Base-by-base conservation (phyloP, 2,797 vertebrate genomes). In the Garrulus glandarius region DNA sequence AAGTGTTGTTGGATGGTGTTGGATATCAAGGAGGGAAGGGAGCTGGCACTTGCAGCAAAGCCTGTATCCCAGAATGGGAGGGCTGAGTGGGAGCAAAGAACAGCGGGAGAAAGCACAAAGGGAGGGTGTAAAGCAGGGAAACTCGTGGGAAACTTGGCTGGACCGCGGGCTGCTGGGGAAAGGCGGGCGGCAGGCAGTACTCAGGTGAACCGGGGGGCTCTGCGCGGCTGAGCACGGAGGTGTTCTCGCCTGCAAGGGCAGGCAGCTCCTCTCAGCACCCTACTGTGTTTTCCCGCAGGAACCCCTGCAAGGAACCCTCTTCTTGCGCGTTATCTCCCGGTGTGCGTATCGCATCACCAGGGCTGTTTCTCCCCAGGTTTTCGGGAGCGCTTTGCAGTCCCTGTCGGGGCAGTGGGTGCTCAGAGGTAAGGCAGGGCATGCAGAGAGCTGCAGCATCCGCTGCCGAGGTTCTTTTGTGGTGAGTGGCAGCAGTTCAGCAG, bases 1-100 rank as follows among this genome's bases (percentile, higher is more conserved):
- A 92, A 79, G 56, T 85, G 93, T 94, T 96, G 78, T 87, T 87
- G 87, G 78, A 93, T 80, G 96, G 94, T 94, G 94, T 95, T 94
- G 68, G 89, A 95, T 92, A 80, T 96, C 95, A 92, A 84, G 82
- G 89, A 93, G 76, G 82, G 49, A 92, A 95, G 39, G 69, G 86
- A 92, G 74, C 89, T 82, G 91, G 75, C 34, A 23, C 80, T 81
- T 34, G 32, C 57, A 6, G 87, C 79, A 74, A 79, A 34, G 15
- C 43, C 39, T 6, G 63, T 36, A 87, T 92, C 88, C 67, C 50
- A 71, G 36, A 96, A 92, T 78, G 87, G 86, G 86, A 94, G 88
- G 90, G 49, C 34, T 5, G 14, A 79, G 70, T 55, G 29, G 86
- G 70, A 91, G 75, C 0, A 4, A 87, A 68, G 27, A 60, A 60